Base-by-base conservation (phyloP, 2,888 invertebrate species). In the Polietes domitor region DNA sequence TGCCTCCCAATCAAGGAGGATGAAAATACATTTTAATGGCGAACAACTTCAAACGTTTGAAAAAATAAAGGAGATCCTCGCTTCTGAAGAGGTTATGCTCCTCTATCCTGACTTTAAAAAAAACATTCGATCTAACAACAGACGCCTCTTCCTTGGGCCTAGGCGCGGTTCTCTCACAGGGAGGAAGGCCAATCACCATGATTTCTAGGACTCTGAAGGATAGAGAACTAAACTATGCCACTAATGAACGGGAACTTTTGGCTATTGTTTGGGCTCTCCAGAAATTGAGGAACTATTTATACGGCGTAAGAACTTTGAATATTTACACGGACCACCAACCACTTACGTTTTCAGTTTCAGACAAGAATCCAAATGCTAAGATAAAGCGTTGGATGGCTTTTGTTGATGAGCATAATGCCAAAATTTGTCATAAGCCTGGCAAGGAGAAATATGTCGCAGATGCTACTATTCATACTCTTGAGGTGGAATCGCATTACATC, bases 241-340 rank as follows among this genome's bases (percentile, higher is more conserved):
- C 75, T 63, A 21, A 4, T n/a, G n/a, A 50, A 50, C 50, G 37
- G 1, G 37, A 37, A 9, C 37, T 37, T 10, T 12, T 37, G 7
- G 88, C 88, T 0, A n/a, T n/a, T n/a, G n/a, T n/a, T n/a, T n/a
- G 89, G 89, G 89, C 89, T 0, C 81, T 88, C 1, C 89, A 91
- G 84, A n/a, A n/a, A n/a, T 89, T 91, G 12, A 78, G 89, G 50
- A 89, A 89, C 4, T 91, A 90, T 53, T 41, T 92, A 4, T 91
- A 90, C 58, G 91, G 90, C 1, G 86, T n/a, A 32, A 87, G 26
- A n/a, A 50, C 15, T 50, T 12, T 50, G 2, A 7, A 12, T n/a
- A 50, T 50, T 50, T 50, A 50, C 12, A 50, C 50, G 5, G 85
- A 82, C 73, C 79, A 85, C 43, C 76, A 84, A 32, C 76, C 76